Percentiles rank a stretch among this genome's conserved stretches.
Conservation (phyloP, 1,140 invertebrate species). For the Teleopsis dalmanni region DNA sequence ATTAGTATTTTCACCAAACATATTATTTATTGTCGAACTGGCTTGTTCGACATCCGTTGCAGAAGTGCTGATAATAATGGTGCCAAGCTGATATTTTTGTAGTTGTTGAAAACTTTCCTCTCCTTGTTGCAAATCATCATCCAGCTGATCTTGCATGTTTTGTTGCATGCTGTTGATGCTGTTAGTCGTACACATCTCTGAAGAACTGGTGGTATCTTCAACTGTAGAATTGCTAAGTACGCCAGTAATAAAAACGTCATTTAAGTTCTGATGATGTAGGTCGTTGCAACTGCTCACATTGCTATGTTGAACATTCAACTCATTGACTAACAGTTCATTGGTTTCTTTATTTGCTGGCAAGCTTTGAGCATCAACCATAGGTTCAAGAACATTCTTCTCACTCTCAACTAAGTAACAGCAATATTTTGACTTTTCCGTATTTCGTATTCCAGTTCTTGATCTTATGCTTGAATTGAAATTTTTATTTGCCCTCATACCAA, state of each 20-base stretch:
- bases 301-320: constrained; percentile 12
- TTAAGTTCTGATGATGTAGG: no score
- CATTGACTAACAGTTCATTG: not conserved
- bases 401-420: no score
- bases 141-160: not conserved
- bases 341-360: not conserved
- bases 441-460: not conserved
- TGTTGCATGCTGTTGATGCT: constrained; percentile 3
- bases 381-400: no score
- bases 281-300: not conserved
- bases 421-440: not conserved
- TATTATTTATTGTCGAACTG: not conserved
- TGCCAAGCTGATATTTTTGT: constrained; percentile 23
- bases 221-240: not conserved
- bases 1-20: constrained; percentile 14
- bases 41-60: not conserved
- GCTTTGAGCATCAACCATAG: not conserved
- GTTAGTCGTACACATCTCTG: not conserved
- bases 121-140: no score
- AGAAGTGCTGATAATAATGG: constrained; percentile 18
- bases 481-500: not conserved
- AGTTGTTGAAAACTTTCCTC: no score
- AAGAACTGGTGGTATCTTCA: not conserved
- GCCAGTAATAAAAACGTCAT: not conserved
- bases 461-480: not conserved